Evolutionary conservation across 2,113 vertebrate species (phyloP), one percentile per base, ranked within the genome.

Genomic region (Gobiocypris rarus): DNA sequence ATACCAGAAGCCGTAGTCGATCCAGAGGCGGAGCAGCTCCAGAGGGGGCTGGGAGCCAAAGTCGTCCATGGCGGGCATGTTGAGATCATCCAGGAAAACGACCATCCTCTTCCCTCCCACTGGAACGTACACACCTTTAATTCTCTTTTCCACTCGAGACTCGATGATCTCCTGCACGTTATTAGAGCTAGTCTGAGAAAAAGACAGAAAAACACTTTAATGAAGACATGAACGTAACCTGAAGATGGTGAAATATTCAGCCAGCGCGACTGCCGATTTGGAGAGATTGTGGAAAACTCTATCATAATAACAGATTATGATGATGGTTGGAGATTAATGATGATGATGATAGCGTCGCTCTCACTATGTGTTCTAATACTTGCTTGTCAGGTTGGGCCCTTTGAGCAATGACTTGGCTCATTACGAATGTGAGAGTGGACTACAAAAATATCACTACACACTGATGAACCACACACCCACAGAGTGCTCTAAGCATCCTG

Each of bases 1-100:
- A 0, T 96, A 97, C 96, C 97, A 98, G 89, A 97, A 98, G 84
- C 96, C 95, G 2, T 96, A 96, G 90, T 97, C 95, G 0, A 97
- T 93, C 96, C 96, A 98, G 54, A 95, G 95, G 2, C 95, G 95
- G 1, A 97, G 91, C 38, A 97, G 93, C 87, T 98, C 97, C 88
- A 97, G 93, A 0, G 96, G 96, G 0, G 96, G 96, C 93, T 97
- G 97, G 4, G 96, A 96, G 56, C 96, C 96, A 54, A 96, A 97
- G 3, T 38, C 69, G 83, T 98, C 97, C 58, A 93, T 91, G 1
- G 96, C 95, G 0, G 97, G 96, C 96, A 98, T 96, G 87, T 96
- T 97, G 11, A 98, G 91, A 89, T 98, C 96, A 9, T 98, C 96
- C 91, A 97, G 92, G 85, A 96, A 97, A 74, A 95, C 94, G 73